Base-by-base conservation (phyloP, 2,888 invertebrate genomes). In the Cecidostiba fungosa region DNA sequence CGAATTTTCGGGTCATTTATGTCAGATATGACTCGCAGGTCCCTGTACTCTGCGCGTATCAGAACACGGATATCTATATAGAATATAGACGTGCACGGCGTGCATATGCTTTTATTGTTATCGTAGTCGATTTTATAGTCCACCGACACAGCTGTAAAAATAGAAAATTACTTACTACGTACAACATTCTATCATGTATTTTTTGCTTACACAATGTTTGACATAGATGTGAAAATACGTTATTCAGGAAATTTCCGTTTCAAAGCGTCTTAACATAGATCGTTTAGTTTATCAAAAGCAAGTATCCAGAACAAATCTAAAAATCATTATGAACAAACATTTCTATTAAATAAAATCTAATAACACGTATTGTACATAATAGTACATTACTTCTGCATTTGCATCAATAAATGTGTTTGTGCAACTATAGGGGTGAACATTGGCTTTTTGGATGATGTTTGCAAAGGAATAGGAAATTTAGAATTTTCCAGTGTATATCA, bases 1-100 rank as follows among this genome's bases (percentile, higher is more conserved):
- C 50, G 72, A 80, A 72, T 72, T 72, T 72, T 79, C 72, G 36
- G 29, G 16, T 2, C 36, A 32, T 43, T 23, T 77, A 47, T n/a
- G 26, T 23, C 12, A 32, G 50, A 23, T 32, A 79, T 70, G 79
- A 79, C 19, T 70, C 47, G 70, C 50, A 39, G n/a, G n/a, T 6
- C 16, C 32, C n/a, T 29, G 3, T 26, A 76, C 14, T 10, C 8
- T 36, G 10, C 10, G 14, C 59, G 8, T 32, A n/a, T 32, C 54
- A 59, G 23, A 59, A 59, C 2, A 8, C 54, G n/a, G 19, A 23
- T 59, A 59, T 23, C 54, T 59, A n/a, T 59, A n/a, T 59, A 10
- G 12, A 66, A 29, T 43, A 43, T 43, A 43, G 43, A 12, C 12
- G 43, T 12, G 43, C 43, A 43, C 5, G 10, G 26, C 14, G 10